Percentiles rank a stretch among this genome's conserved stretches.
Evolutionary conservation across 2,888 invertebrate genomes (phyloP).

Genomic region (Ariolimax columbianus): DNA sequence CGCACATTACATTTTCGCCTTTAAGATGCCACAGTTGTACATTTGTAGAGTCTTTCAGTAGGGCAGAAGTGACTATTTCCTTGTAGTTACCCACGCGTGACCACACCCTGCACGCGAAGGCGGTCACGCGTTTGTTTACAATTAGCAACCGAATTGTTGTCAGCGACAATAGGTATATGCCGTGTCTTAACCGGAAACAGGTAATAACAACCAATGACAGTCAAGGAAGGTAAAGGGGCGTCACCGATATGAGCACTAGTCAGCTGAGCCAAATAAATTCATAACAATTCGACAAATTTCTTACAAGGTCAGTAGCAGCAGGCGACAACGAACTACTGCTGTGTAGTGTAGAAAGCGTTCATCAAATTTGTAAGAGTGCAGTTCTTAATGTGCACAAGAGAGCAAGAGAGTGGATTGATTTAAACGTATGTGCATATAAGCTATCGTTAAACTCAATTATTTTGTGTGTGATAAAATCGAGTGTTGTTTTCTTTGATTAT

Average conservation of each 20-base stretch:
- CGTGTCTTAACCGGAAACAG: neutral
- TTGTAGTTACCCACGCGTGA: neutral
- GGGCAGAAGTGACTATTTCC: neutral
- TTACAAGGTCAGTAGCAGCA: neutral
- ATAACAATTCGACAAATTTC: neutral
- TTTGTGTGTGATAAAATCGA: too few species aligned
- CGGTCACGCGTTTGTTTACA: neutral
- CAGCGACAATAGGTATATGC: neutral
- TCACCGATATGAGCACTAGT: neutral
- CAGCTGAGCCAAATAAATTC: neutral
- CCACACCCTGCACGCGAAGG: neutral
- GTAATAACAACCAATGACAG: neutral
- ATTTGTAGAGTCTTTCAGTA: neutral
- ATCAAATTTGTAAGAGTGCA: too few species aligned
- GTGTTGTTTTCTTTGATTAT: too few species aligned
- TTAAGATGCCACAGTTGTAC: neutral
- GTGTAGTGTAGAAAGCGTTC: too few species aligned
- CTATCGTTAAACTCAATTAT: too few species aligned
- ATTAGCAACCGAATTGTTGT: neutral
- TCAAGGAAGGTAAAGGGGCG: neutral
- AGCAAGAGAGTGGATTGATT: too few species aligned
- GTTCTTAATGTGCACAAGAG: too few species aligned
- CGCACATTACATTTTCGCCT: neutral
- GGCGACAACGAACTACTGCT: neutral
- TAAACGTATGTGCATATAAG: too few species aligned